Evolutionary conservation across 2,113 vertebrate species (phyloP), one percentile per base, ranked within the genome.

Genomic region (Atherinomorus stipes): DNA sequence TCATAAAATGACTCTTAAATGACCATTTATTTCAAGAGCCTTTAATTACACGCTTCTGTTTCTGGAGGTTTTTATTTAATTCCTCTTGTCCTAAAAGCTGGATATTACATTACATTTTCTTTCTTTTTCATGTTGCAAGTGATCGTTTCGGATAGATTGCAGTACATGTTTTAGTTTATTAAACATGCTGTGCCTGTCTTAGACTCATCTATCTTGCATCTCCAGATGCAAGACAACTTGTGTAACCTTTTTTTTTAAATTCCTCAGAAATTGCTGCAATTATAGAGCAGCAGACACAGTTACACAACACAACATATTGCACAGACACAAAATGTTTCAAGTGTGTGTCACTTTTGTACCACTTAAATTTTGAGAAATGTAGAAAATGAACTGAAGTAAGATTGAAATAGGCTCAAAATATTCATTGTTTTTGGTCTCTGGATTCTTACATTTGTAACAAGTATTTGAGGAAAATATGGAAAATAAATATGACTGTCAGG

Each of bases 1-100:
- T 70, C 7, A 63, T 31, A 28, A 53, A 34, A 21, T 52, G 64
- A 21, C 22, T 79, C 26, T 19, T 54, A 21, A n/a, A 19, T 50
- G 23, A 45, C 37, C 38, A 25, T 49, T 50, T 25, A 26, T 52
- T 34, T 18, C 11, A 8, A 22, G 44, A 13, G 34, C 21, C 60
- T 64, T 11, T 68, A 11, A 25, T 21, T 49, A 12, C 15, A 26
- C 0, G 4, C 54, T 18, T 45, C 21, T 81, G 37, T 67, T 44
- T 13, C 23, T 64, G 21, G 44, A 18, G 44, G 18, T 4, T 13
- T 28, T 47, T 69, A 23, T 15, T n/a, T 8, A 42, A 13, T 10
- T 19, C 54, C 8, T 54, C 45, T 45, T 62, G 23, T 26, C 23
- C 1, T 6, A 34, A 34, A 34, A 8, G 5, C 4, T 34, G 4